These are phyloP conservation scores for Cephus rjabovi DNA, from an alignment of 2,888 invertebrate genomes.

Conservation along the genomic window DNA sequence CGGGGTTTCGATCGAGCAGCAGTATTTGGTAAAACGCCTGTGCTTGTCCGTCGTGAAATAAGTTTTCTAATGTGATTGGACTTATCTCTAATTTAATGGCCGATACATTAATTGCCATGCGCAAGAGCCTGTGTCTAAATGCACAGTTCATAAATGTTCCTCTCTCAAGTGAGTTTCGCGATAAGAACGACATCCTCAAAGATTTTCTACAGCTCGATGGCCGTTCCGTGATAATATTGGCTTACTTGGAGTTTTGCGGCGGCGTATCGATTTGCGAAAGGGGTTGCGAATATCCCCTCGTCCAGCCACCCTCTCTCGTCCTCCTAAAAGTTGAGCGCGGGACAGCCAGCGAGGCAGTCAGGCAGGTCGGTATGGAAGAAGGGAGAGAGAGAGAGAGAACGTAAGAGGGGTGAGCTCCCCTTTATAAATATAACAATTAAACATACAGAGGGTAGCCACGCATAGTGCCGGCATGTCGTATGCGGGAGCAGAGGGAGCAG, in stretches of 20 bases:
- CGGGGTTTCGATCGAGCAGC: not conserved
- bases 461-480: constrained; percentile 9
- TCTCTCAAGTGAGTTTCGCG: too few species aligned
- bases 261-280: constrained; percentile 46
- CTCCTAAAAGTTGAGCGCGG: constrained; percentile 14
- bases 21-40: not conserved
- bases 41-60: not conserved
- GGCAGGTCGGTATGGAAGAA: not conserved
- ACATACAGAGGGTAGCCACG: constrained; percentile 26
- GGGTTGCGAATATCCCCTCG: constrained; percentile 33
- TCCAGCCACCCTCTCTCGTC: constrained; percentile 14
- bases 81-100: not conserved
- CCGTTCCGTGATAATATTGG: not conserved
- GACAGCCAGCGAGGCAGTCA: not conserved
- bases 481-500: not conserved
- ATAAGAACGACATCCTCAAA: not conserved
- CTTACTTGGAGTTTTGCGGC: constrained; percentile 5
- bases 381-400: not conserved
- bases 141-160: not conserved
- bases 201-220: not conserved
- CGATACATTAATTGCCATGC: not conserved
- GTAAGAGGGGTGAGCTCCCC: constrained; percentile 5
- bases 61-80: not conserved
- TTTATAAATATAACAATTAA: constrained; percentile 46
- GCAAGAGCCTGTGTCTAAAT: not conserved